Evolutionary conservation across 1,140 invertebrate genomes (phyloP).

Genomic region (Heliconius nattereri): DNA sequence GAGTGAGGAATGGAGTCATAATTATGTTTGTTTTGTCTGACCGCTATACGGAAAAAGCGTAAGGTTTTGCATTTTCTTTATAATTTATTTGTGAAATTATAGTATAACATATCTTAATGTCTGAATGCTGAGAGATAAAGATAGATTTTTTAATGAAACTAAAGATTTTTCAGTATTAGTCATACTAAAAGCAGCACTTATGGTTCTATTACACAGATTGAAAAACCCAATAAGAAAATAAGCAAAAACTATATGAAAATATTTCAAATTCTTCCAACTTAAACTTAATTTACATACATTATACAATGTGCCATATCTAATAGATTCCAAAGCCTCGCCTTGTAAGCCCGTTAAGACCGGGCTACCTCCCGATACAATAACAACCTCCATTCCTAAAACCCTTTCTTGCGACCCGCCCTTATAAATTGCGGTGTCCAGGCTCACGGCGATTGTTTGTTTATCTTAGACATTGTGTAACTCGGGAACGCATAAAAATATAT

Average conservation of each 20-base stretch:
- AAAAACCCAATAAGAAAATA: no score
- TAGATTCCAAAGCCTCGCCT: conserved; percentile 22
- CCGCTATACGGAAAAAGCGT: no score
- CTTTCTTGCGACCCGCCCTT: conserved; percentile 66
- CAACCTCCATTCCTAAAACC: conserved; percentile 62
- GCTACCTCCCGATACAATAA: conserved; percentile 80
- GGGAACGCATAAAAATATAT: conserved; percentile 40
- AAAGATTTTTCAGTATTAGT: no score
- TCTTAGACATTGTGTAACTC: conserved; percentile 43
- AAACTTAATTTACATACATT: not conserved
- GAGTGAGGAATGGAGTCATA: no score
- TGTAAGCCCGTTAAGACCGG: conserved; percentile 69
- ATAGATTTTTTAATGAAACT: no score
- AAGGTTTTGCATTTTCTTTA: no score
- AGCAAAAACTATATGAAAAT: not conserved
- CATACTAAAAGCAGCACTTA: no score
- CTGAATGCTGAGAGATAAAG: no score
- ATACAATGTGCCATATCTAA: conserved; percentile 41
- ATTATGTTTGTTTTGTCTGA: no score
- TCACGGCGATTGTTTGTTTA: conserved; percentile 55
- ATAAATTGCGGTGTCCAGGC: conserved; percentile 76
- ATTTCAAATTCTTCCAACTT: not conserved
- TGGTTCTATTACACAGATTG: no score
- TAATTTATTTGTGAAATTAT: no score
- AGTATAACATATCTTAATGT: no score